Evolutionary conservation across 2,888 invertebrate species (phyloP), one percentile per base, ranked within the genome.

Genomic region (Colletes collaris): DNA sequence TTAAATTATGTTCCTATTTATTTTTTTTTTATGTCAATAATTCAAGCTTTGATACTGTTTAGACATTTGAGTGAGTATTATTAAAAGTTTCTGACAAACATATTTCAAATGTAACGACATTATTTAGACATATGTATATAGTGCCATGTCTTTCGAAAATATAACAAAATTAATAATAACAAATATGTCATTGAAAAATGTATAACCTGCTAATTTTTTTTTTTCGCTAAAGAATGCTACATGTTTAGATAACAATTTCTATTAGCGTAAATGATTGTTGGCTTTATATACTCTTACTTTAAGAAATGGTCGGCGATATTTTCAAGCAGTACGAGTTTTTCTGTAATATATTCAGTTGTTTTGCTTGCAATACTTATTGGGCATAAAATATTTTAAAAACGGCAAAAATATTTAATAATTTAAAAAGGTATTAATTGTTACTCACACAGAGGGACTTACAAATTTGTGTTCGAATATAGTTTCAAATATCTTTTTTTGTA

Each of bases 131-230:
- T 49, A 56, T 85, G 71, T 85, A 82, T 52, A 84, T 84, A 84
- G 81, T 82, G 85, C 82, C 85, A 85, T 75, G 82, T 84, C 76
- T 85, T 84, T 82, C 76, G 72, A 79, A 79, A 64, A 67, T 35
- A 68, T 35, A 65, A 67, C 56, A 60, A 71, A 82, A 72, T 80
- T 76, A 56, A 68, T 60, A 56, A 62, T 68, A 81, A 69, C 56
- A 50, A 76, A 76, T 75, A 67, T 68, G 65, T 81, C 67, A 64
- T 55, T 74, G 35, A 70, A 67, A 80, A 81, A 55, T 16, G 27
- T 65, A 60, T 55, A 37, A 75, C 37, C 60, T 62, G 58, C 68
- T 65, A 50, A 69, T 76, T 76, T 73, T 71, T 55, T 6, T 80
- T 69, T 69, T 2, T 27, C 27, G 55, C 52, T 52, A 68, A 67